Percentiles rank a stretch among this genome's conserved stretches.
Conservation (phyloP, 1,140 invertebrate species). For the Prorops nasuta region DNA sequence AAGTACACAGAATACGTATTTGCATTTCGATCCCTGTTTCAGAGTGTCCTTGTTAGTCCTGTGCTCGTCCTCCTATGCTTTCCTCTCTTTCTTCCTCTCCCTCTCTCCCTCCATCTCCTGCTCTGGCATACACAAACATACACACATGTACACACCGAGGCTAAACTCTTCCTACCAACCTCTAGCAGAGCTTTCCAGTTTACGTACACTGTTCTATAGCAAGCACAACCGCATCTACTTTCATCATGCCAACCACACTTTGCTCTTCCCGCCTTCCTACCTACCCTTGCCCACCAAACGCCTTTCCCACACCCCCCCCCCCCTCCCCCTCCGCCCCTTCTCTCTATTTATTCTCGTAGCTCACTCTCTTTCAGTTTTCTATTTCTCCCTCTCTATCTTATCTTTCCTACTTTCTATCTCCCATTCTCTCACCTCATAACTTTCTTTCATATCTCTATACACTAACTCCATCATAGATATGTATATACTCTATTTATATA, state of each 20-base stretch:
- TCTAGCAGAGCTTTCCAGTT: neutral
- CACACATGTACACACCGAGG: neutral
- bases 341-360: too few relatives aligned
- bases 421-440: too few relatives aligned
- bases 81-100: constrained; percentile 13
- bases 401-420: too few relatives aligned
- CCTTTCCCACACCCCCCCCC: too few relatives aligned
- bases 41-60: constrained; percentile 40
- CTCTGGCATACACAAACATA: neutral
- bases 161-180: neutral
- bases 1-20: constrained; percentile 55
- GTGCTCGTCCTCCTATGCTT: constrained; percentile 3
- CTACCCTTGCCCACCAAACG: too few relatives aligned
- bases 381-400: too few relatives aligned
- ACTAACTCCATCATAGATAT: too few relatives aligned
- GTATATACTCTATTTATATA: too few relatives aligned
- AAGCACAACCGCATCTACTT: neutral
- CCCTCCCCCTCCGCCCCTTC: too few relatives aligned
- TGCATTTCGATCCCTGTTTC: constrained; percentile 54
- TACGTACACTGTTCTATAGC: neutral
- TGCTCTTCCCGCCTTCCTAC: too few relatives aligned
- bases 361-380: too few relatives aligned
- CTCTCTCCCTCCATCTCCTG: neutral
- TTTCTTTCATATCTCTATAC: too few relatives aligned
- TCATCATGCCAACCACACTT: neutral